Evolutionary conservation across 2,113 vertebrate species (phyloP).

Genomic region (Rafetus swinhoei): DNA sequence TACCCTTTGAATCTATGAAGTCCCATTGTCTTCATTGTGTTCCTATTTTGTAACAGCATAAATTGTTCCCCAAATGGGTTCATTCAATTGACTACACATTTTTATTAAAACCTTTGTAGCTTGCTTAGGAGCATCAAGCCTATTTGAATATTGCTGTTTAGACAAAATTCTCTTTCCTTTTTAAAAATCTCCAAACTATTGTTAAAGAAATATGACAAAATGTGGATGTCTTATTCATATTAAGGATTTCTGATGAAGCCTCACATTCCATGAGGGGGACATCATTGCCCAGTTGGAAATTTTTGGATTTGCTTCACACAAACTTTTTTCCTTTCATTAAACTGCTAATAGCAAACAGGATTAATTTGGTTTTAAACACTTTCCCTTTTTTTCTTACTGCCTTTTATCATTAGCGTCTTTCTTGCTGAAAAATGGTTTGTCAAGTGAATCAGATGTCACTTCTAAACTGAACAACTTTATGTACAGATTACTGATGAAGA

Average conservation of each 20-base stretch:
- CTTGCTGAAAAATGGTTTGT: conserved; percentile 38
- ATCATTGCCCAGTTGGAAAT: not conserved
- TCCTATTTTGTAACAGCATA: not conserved
- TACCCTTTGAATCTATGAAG: not conserved
- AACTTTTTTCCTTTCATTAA: not conserved
- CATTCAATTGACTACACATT: not conserved
- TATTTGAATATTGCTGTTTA: not conserved
- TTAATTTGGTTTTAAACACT: conserved; percentile 36
- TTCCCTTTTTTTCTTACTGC: not conserved
- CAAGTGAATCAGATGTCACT: conserved; percentile 53
- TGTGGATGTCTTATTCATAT: not conserved
- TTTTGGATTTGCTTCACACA: not conserved
- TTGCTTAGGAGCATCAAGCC: not conserved
- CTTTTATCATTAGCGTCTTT: conserved; percentile 20
- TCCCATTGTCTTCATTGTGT: not conserved
- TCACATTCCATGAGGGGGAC: rapidly evolving
- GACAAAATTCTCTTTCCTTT: not conserved
- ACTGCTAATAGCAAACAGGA: not conserved
- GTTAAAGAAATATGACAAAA: not conserved
- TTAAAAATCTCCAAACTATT: not conserved
- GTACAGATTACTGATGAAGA: conserved; percentile 50
- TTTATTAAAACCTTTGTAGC: not conserved
- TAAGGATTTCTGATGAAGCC: not conserved
- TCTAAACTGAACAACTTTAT: conserved; percentile 59
- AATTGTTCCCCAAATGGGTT: not conserved